These are phyloP conservation scores for Oscheius sp. DNA, from an alignment of 1,140 invertebrate species.

Conservation along the genomic window DNA sequence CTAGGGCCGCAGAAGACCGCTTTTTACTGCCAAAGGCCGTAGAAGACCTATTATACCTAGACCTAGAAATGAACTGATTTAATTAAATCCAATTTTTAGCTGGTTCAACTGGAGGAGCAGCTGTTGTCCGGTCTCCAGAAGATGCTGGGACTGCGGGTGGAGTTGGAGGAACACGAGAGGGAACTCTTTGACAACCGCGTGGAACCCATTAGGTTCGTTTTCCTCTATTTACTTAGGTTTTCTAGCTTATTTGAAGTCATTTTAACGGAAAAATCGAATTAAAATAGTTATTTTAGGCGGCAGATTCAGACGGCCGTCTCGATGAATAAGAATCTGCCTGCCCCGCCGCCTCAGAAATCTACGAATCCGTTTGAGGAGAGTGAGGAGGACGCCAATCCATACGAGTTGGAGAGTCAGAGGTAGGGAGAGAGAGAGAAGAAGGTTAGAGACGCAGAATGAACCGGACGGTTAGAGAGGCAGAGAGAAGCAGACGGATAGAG, in stretches of 20 bases:
- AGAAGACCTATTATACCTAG: too few species aligned
- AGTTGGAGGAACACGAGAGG: slow-evolving; percentile 8
- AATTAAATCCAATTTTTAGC: slow-evolving; percentile 8
- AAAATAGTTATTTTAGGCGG: neutral
- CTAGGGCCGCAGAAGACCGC: too few species aligned
- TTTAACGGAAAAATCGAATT: neutral
- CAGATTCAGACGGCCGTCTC: slow-evolving; percentile 3
- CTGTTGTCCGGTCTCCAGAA: slow-evolving; percentile 33
- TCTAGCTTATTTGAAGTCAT: neutral
- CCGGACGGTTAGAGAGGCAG: too few species aligned
- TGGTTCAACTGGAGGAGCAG: slow-evolving; percentile 28
- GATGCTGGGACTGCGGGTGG: slow-evolving; percentile 26
- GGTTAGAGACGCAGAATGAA: too few species aligned
- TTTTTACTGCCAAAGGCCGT: neutral
- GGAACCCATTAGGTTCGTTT: slow-evolving; percentile 29
- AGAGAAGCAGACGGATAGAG: too few species aligned
- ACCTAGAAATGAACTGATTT: too few species aligned
- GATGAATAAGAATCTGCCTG: slow-evolving; percentile 11
- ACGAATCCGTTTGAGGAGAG: neutral
- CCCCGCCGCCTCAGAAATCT: neutral
- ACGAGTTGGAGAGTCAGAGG: slow-evolving; percentile 19
- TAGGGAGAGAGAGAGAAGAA: too few species aligned
- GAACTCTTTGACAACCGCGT: slow-evolving; percentile 34
- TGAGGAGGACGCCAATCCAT: slow-evolving; percentile 15
- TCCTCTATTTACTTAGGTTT: neutral